These are phyloP conservation scores for Vultur gryphus DNA, from an alignment of 2,797 vertebrate species.

Conservation along the genomic window DNA sequence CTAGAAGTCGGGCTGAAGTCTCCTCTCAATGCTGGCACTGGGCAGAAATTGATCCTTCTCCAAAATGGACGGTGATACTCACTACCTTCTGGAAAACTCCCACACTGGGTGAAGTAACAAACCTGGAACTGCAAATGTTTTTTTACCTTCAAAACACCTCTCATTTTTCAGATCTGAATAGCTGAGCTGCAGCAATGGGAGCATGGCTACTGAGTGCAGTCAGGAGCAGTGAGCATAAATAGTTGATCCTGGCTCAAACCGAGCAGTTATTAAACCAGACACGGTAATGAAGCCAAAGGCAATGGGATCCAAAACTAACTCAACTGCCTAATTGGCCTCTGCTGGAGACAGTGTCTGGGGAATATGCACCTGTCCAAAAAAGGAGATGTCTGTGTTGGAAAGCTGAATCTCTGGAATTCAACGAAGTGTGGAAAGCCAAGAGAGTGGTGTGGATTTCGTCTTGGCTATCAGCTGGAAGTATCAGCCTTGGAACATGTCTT, in stretches of 20 bases:
- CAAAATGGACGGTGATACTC: background rate
- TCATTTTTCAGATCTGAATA: background rate
- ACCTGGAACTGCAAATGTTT: background rate
- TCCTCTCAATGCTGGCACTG: background rate
- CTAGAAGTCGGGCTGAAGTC: background rate
- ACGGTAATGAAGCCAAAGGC: background rate
- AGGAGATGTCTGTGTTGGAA: slow-evolving; percentile 10
- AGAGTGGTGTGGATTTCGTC: slow-evolving; percentile 19
- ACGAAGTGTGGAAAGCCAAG: slow-evolving; percentile 16
- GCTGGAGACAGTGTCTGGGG: background rate
- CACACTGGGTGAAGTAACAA: background rate
- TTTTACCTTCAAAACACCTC: background rate
- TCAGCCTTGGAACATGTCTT: background rate
- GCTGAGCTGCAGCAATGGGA: background rate
- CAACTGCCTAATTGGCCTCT: background rate
- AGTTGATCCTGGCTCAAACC: background rate
- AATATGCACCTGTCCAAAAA: slow-evolving; percentile 30
- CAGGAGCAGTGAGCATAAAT: background rate
- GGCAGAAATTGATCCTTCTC: background rate
- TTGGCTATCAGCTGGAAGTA: background rate
- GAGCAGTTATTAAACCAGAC: background rate
- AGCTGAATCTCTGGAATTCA: slow-evolving; percentile 20
- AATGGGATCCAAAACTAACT: background rate
- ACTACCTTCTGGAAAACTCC: background rate
- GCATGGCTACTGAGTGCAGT: background rate